Percentiles rank a stretch among this genome's conserved stretches.
phyloP scores from a whole-genome alignment of 2,888 invertebrate species.

The Hymenopus coronatus region DNA sequence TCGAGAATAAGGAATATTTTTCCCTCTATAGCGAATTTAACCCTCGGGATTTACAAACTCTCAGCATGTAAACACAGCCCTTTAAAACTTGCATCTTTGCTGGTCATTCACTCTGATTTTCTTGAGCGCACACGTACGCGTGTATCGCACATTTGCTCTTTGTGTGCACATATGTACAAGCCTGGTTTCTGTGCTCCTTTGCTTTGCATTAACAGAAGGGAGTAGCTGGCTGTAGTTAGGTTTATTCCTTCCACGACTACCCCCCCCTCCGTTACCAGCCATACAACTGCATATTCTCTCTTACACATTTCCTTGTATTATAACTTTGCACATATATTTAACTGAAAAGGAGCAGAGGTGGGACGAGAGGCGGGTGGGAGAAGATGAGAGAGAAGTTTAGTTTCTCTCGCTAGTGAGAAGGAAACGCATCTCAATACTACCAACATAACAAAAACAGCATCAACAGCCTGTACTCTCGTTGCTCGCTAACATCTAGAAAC shows the following conservation, averaged over 20 bases:
- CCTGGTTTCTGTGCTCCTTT: background rate
- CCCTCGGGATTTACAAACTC: background rate
- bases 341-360: slow-evolving; percentile 3
- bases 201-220: background rate
- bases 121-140: background rate
- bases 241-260: background rate
- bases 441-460: background rate
- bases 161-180: background rate
- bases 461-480: background rate
- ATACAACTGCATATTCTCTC: slow-evolving; percentile 9
- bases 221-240: background rate
- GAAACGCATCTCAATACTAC: background rate
- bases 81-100: background rate
- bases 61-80: background rate
- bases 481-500: background rate
- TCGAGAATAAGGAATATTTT: background rate
- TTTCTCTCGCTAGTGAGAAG: background rate
- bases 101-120: background rate
- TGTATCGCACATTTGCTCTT: background rate
- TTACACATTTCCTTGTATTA: slow-evolving; percentile 25
- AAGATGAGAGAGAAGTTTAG: background rate
- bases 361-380: background rate
- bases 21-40: background rate
- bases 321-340: slow-evolving; percentile 32
- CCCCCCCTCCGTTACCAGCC: background rate